Percentiles rank a stretch among this genome's conserved stretches.
Conservation (phyloP, 2,888 invertebrate genomes). For the Coleophora flavipennella region DNA sequence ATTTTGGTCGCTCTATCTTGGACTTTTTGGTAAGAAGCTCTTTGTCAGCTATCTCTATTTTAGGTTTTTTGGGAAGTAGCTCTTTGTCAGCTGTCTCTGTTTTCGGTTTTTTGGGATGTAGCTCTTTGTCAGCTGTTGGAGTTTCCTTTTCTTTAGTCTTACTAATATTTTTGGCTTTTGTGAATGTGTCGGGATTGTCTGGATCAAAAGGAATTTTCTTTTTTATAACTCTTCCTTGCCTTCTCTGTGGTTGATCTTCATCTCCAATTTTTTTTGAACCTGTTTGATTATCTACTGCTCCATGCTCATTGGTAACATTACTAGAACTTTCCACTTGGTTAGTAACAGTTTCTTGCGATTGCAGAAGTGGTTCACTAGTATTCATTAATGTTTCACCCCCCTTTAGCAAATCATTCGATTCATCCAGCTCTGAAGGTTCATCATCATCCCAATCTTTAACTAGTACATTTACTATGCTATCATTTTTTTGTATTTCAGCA, state of each 20-base stretch:
- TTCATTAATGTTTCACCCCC: slow-evolving; percentile 22
- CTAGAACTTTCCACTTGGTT: slow-evolving; percentile 24
- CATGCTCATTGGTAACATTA: slow-evolving; percentile 30
- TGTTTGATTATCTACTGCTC: slow-evolving; percentile 29
- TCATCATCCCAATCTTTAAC: slow-evolving; percentile 72
- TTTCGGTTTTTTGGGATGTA: neutral
- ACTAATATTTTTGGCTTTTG: slow-evolving; percentile 41
- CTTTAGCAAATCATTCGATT: slow-evolving; percentile 19
- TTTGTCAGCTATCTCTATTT: neutral
- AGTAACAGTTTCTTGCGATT: slow-evolving; percentile 20
- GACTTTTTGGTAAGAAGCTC: neutral
- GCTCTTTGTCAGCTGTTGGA: neutral
- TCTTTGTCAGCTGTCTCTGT: neutral
- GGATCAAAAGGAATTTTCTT: slow-evolving; percentile 84
- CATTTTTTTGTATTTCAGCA: slow-evolving; percentile 23
- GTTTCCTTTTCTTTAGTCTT: slow-evolving; percentile 40
- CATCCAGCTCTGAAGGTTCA: slow-evolving; percentile 33
- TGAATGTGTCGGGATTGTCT: slow-evolving; percentile 70
- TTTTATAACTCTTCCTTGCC: slow-evolving; percentile 75
- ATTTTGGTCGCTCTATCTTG: slow-evolving; percentile 38
- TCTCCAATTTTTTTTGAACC: slow-evolving; percentile 34
- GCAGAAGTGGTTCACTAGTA: slow-evolving; percentile 20
- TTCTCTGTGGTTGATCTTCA: slow-evolving; percentile 42
- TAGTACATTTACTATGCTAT: slow-evolving; percentile 60
- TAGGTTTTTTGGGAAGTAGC: neutral